Base-by-base conservation (phyloP, 2,113 vertebrate genomes). In the Mustela nigripes region DNA sequence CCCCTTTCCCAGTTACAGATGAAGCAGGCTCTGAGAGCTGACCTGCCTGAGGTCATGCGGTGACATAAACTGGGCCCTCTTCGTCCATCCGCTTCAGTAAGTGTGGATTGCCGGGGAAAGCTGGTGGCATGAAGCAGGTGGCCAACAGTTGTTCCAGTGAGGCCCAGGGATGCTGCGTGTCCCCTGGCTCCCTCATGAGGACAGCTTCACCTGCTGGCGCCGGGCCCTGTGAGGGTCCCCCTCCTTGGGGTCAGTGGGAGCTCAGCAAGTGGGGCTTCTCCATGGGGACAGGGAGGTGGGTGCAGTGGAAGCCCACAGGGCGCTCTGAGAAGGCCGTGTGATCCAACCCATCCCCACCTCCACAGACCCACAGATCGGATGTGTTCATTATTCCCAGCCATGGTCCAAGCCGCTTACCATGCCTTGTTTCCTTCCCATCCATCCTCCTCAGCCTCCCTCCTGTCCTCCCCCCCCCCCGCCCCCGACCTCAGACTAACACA, bases 11-110 rank as follows among this genome's bases (percentile, higher is more conserved):
- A 28, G 85, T 79, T 56, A 39, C 11, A 15, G 12, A 16, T 50
- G 81, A 95, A 67, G 69, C 42, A 80, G 81, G 19, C 21, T 91
- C 81, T 62, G 48, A 71, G 69, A 83, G 16, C 76, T 53, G 7
- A 42, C 62, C 74, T 63, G 33, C 21, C 45, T 81, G 31, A 58
- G 79, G 11, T 67, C 15, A 9, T 5, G 4, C 22, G 9, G 36
- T 60, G 60, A 73, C 45, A 26, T 28, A 80, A 42, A 36, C 4
- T 36, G 14, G 19, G 7, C 28, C 63, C 31, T 80, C 5, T 7
- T 45, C 16, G 53, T 36, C 36, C 26, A 7, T 62, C 5, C 3
- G 36, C 1, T 8, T 39, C 39, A 86, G 15, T 22, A 48, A 5
- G 7, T 62, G n/a, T 39, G 78, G n/a, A 36, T 76, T 76, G 12